phyloP scores from a whole-genome alignment of 2,797 vertebrate genomes.

The Antrozous pallidus region DNA sequence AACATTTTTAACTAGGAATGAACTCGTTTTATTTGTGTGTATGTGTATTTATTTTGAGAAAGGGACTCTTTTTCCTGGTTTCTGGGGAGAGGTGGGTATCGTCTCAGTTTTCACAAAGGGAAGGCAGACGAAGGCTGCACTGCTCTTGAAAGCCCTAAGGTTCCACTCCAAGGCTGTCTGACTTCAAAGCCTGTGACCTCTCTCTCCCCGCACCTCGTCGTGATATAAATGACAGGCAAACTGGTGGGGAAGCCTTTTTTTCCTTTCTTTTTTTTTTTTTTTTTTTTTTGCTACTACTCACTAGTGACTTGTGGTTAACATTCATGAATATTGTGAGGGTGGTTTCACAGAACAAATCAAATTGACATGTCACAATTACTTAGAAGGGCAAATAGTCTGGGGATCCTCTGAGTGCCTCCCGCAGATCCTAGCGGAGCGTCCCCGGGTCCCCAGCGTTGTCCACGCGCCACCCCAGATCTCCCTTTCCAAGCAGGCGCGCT shows the following conservation, averaged over 20 bases:
- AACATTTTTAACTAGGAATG: not conserved
- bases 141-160: not conserved
- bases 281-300: not conserved
- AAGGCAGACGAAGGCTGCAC: not conserved
- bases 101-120: not conserved
- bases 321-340: slow-evolving; percentile 36
- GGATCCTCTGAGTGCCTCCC: slow-evolving; percentile 48
- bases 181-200: not conserved
- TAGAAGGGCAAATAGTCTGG: slow-evolving; percentile 16
- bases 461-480: not conserved
- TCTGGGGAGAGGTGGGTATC: not conserved
- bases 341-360: slow-evolving; percentile 56
- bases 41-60: not conserved
- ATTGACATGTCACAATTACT: slow-evolving; percentile 38
- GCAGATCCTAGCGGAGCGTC: not conserved
- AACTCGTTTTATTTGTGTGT: not conserved
- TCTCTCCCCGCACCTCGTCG: not conserved
- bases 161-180: not conserved
- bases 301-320: slow-evolving; percentile 52
- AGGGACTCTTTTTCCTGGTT: not conserved
- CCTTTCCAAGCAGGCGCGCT: slow-evolving; percentile 10
- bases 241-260: not conserved
- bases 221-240: not conserved
- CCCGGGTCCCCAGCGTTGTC: slow-evolving; percentile 34
- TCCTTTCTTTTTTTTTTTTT: not conserved